Evolutionary conservation across 2,888 invertebrate species (phyloP).

Genomic region (Lasioglossum leucozonium): DNA sequence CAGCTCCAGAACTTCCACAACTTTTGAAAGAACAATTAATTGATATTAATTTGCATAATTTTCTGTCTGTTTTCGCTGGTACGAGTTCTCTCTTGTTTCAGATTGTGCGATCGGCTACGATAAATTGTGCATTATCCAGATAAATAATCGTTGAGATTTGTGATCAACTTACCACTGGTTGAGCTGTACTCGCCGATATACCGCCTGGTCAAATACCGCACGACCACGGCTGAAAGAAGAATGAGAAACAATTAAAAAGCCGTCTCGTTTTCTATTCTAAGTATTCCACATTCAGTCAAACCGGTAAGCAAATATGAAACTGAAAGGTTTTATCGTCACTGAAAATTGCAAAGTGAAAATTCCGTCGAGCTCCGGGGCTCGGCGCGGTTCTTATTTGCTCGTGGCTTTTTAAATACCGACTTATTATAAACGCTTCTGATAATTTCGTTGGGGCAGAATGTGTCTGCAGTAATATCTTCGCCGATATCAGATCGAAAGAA

Average conservation of each 20-base stretch:
- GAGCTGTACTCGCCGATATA: slow-evolving; percentile 94
- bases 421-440: slow-evolving; percentile 4
- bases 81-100: not conserved
- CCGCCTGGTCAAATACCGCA: slow-evolving; percentile 91
- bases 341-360: slow-evolving; percentile 6
- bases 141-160: not conserved
- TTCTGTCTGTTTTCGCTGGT: too few relatives aligned
- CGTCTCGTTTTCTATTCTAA: not conserved
- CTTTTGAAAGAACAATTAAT: too few relatives aligned
- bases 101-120: not conserved
- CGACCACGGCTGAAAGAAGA: slow-evolving; percentile 90
- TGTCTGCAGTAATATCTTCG: slow-evolving; percentile 12
- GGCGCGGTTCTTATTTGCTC: not conserved
- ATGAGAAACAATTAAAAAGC: slow-evolving; percentile 27
- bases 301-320: not conserved
- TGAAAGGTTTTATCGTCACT: not conserved
- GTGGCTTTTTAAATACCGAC: not conserved
- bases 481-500: slow-evolving; percentile 29
- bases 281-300: not conserved
- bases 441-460: not conserved
- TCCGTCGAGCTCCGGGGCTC: not conserved
- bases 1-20: not conserved
- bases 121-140: not conserved
- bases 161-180: slow-evolving; percentile 88
- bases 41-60: too few relatives aligned